These are phyloP conservation scores for Eumerus sabulonum DNA, from an alignment of 2,888 invertebrate genomes.

Conservation along the genomic window DNA sequence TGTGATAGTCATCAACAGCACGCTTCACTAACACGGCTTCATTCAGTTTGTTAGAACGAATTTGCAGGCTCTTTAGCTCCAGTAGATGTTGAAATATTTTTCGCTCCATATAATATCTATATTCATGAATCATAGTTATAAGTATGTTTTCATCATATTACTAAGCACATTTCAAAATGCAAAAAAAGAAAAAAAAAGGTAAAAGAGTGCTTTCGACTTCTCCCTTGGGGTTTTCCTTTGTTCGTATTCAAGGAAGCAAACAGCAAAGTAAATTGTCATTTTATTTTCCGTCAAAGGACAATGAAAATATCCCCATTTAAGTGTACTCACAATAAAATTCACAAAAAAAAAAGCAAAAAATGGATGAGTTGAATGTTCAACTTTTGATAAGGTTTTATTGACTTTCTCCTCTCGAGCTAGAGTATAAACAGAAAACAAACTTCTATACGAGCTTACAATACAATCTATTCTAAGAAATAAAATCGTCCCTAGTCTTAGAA, in stretches of 20 bases:
- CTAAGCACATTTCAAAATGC: conserved; percentile 33
- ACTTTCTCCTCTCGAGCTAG: conserved; percentile 23
- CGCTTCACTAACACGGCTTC: conserved; percentile 93
- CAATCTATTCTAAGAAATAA: too few relatives aligned
- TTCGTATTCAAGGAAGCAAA: conserved; percentile 57
- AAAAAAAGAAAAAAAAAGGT: conserved; percentile 46
- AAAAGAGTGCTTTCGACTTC: conserved; percentile 47
- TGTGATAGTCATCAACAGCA: conserved; percentile 90
- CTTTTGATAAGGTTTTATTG: conserved; percentile 59
- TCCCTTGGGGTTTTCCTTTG: conserved; percentile 23
- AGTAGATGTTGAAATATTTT: conserved; percentile 95
- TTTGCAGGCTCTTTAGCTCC: conserved; percentile 94
- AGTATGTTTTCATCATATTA: neutral
- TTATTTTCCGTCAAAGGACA: conserved; percentile 64
- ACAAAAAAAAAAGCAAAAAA: conserved; percentile 15
- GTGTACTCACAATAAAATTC: conserved; percentile 28
- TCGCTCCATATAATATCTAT: conserved; percentile 92
- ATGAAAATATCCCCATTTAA: conserved; percentile 47
- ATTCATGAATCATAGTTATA: conserved; percentile 14
- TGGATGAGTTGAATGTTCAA: conserved; percentile 61
- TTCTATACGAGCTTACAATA: too few relatives aligned
- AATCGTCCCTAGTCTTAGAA: too few relatives aligned
- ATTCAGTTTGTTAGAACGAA: conserved; percentile 92
- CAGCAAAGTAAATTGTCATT: conserved; percentile 65
- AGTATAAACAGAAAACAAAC: too few relatives aligned